phyloP scores from a whole-genome alignment of 2,113 vertebrate genomes.

The Chloropsis hardwickii region DNA sequence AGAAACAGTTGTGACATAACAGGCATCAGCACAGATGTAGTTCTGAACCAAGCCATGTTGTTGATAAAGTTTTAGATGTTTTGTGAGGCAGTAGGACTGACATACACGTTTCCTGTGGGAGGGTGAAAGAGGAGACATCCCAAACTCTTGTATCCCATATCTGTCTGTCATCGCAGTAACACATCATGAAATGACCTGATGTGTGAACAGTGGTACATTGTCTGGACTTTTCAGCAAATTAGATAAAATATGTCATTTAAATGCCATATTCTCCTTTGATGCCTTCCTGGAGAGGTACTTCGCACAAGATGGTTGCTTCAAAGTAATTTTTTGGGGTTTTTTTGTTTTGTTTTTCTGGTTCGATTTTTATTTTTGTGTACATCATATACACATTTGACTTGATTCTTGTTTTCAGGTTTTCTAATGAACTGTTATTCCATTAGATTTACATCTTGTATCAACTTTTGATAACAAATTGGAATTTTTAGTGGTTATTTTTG shows the following conservation, averaged over 20 bases:
- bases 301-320: background rate
- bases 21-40: background rate
- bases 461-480: background rate
- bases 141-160: background rate
- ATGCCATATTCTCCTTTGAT: background rate
- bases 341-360: background rate
- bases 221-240: background rate
- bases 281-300: background rate
- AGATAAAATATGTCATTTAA: slow-evolving; percentile 2
- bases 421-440: background rate
- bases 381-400: background rate
- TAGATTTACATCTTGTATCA: background rate
- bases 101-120: background rate
- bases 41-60: background rate
- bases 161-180: background rate
- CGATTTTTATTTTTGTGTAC: background rate
- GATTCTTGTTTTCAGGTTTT: background rate
- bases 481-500: background rate
- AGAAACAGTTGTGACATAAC: rapidly evolving
- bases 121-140: background rate
- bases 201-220: background rate
- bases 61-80: background rate
- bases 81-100: background rate
- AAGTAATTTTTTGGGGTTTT: background rate
- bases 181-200: rapidly evolving